Base-by-base conservation (phyloP, 2,113 vertebrate species). In the Onychostruthus taczanowskii region DNA sequence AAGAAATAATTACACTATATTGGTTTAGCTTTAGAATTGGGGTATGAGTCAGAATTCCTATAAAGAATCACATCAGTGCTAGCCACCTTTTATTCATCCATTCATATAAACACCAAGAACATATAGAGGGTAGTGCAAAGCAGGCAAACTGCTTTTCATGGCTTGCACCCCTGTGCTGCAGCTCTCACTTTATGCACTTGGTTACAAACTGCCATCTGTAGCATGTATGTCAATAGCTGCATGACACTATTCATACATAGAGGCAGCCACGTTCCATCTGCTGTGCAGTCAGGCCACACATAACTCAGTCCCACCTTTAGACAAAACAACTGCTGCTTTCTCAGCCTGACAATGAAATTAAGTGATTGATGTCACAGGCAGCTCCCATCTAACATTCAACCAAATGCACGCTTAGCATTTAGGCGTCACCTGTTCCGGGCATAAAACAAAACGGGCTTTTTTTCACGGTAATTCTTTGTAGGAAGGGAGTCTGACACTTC, bases 131-230 rank as follows among this genome's bases (percentile, higher is more conserved):
- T 4, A 72, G 30, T 11, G 77, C 47, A 73, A 85, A 67, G 33
- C 37, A 80, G 90, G 66, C 39, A 77, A 84, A 77, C 49, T n/a
- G 50, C 26, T 93, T 87, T 63, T 73, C 55, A 69, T 44, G 94
- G 77, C 63, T 63, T 69, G 11, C 43, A 10, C 35, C 73, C 49
- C 97, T 96, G 95, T 58, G 95, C 96, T 79, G 90, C 96, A 96
- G 94, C 87, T 97, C 97, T 88, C 96, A 93, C 98, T 98, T 98
- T 98, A 98, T 97, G 97, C 89, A 96, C 98, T 98, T 87, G 98
- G 98, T 98, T 98, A 97, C 98, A 97, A 97, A 96, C 96, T 97
- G 95, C 98, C 98, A 99, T 98, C 98, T 98, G 98, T 87, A 98
- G 96, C 52, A 97, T 89, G 97, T 97, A 93, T 97, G 98, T 97